Evolutionary conservation across 2,797 vertebrate species (phyloP).

Genomic region (Phylloscopus collybita): DNA sequence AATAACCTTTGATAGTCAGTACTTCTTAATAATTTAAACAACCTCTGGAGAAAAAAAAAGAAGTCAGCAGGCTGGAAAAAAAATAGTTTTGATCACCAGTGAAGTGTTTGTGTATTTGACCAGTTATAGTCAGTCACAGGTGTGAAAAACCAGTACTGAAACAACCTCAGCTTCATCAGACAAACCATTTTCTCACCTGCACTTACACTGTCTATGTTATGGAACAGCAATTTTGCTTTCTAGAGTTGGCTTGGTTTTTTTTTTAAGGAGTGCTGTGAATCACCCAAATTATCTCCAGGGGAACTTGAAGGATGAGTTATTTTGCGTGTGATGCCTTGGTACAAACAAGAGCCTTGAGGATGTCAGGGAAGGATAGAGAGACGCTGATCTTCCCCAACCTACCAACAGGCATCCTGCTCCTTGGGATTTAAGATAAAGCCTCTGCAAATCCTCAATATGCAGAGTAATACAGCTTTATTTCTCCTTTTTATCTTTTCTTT

Average conservation of each 20-base stretch:
- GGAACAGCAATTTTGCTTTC: background rate
- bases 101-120: background rate
- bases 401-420: background rate
- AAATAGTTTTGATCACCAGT: background rate
- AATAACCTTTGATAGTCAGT: background rate
- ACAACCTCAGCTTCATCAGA: background rate
- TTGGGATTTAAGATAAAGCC: background rate
- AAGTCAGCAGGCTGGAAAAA: background rate
- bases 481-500: background rate
- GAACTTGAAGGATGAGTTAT: background rate
- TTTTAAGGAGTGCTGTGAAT: background rate
- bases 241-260: background rate
- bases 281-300: background rate
- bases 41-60: background rate
- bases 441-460: background rate
- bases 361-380: background rate
- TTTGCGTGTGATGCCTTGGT: fast-evolving
- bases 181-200: background rate
- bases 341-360: background rate
- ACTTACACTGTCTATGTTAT: background rate
- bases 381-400: background rate
- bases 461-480: background rate
- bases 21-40: background rate
- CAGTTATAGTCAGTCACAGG: too few relatives aligned
- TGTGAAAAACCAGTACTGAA: background rate